phyloP scores from a whole-genome alignment of 2,797 vertebrate species.

The Tenualosa ilisha region DNA sequence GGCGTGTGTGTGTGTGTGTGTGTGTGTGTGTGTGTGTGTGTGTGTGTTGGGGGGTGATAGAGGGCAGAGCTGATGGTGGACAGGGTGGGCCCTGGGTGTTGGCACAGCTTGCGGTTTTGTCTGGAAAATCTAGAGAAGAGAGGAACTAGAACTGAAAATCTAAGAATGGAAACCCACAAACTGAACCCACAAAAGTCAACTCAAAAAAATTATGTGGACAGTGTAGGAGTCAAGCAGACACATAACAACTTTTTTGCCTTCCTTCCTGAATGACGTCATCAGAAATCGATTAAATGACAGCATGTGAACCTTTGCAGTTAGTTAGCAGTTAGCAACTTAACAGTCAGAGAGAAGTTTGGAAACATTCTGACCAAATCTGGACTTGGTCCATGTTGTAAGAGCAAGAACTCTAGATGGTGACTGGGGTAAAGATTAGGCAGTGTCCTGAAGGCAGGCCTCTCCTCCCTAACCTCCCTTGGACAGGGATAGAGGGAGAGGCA shows the following conservation, averaged over 20 bases:
- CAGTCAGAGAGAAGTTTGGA: not conserved
- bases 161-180: not conserved
- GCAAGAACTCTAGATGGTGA: not conserved
- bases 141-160: not conserved
- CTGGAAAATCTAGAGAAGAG: not conserved
- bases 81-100: conserved; percentile 14
- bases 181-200: not conserved
- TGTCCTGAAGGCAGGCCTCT: not conserved
- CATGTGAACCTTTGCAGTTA: not conserved
- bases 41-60: not conserved
- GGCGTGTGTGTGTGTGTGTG: conserved; percentile 25
- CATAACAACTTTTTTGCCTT: not conserved
- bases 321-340: not conserved
- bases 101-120: not conserved
- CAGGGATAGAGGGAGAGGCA: not conserved
- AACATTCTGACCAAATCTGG: not conserved
- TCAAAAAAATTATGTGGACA: not conserved
- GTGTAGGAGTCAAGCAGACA: too few relatives aligned
- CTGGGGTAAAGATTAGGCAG: not conserved
- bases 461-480: not conserved
- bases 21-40: conserved; percentile 29
- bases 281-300: not conserved
- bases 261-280: not conserved
- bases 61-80: not conserved
- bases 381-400: not conserved